These are phyloP conservation scores for Polyommatus icarus DNA, from an alignment of 2,888 invertebrate genomes.

Conservation along the genomic window DNA sequence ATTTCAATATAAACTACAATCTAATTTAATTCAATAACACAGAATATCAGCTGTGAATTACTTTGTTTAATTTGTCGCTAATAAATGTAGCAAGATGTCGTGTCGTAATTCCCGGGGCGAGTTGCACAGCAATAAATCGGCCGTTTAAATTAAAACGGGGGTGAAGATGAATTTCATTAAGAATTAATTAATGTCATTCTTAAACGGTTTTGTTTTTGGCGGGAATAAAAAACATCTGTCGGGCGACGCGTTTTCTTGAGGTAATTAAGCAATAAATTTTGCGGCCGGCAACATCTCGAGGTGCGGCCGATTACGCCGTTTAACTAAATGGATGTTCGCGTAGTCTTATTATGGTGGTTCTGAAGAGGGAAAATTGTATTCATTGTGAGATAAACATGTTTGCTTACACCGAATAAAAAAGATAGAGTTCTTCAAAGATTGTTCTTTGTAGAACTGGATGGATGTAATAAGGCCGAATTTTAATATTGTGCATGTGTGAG, in stretches of 20 bases:
- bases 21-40: background rate
- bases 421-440: too few species aligned
- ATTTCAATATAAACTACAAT: background rate
- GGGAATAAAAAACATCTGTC: constrained; percentile 79
- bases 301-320: constrained; percentile 76
- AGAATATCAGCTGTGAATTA: background rate
- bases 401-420: too few species aligned
- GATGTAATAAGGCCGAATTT: too few species aligned
- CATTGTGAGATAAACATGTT: background rate
- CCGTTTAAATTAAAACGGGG: constrained; percentile 78
- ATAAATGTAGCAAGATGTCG: constrained; percentile 71
- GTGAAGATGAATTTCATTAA: constrained; percentile 81
- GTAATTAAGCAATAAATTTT: constrained; percentile 82
- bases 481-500: too few species aligned
- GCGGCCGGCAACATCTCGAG: constrained; percentile 73
- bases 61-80: constrained; percentile 59
- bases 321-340: constrained; percentile 74
- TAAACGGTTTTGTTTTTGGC: constrained; percentile 78
- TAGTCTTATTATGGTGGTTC: constrained; percentile 45
- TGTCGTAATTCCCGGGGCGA: constrained; percentile 46
- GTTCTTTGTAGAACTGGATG: too few species aligned
- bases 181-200: constrained; percentile 82
- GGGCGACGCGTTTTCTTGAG: constrained; percentile 77
- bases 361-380: background rate
- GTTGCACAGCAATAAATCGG: constrained; percentile 79